Evolutionary conservation across 1,140 invertebrate species (phyloP).

Genomic region (Drosophila serrata): DNA sequence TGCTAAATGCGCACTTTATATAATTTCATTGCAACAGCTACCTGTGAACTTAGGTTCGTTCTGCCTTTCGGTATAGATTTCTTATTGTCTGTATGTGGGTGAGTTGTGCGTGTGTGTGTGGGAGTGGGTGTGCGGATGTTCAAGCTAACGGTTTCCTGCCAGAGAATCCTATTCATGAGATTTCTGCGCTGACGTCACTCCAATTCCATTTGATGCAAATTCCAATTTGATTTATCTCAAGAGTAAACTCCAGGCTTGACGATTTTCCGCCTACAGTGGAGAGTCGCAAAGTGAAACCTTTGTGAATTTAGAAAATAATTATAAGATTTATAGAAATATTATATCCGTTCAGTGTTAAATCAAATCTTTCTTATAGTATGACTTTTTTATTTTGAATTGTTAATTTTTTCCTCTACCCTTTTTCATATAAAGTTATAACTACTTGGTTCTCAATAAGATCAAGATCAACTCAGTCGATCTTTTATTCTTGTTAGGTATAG

Average conservation of each 20-base stretch:
- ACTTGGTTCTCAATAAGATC: no score
- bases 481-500: no score
- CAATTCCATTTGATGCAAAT: conserved; percentile 38
- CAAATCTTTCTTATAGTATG: not conserved
- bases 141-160: conserved; percentile 6
- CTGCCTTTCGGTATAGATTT: not conserved
- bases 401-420: no score
- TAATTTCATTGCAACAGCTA: conserved; percentile 33
- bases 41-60: conserved; percentile 23
- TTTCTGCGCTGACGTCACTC: conserved; percentile 37
- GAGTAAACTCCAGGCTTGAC: conserved; percentile 12
- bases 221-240: conserved; percentile 41
- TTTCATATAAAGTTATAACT: no score
- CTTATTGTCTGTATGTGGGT: not conserved
- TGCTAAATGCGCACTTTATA: conserved; percentile 51
- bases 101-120: not conserved
- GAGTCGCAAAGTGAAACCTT: not conserved
- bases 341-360: no score
- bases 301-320: not conserved
- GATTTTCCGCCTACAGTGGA: conserved; percentile 1
- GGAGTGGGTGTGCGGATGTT: conserved; percentile 1
- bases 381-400: no score
- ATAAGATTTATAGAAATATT: not conserved
- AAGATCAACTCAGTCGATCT: no score
- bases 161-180: conserved; percentile 39